phyloP scores from a whole-genome alignment of 2,797 vertebrate species.

The Pseudochaenichthys georgianus region DNA sequence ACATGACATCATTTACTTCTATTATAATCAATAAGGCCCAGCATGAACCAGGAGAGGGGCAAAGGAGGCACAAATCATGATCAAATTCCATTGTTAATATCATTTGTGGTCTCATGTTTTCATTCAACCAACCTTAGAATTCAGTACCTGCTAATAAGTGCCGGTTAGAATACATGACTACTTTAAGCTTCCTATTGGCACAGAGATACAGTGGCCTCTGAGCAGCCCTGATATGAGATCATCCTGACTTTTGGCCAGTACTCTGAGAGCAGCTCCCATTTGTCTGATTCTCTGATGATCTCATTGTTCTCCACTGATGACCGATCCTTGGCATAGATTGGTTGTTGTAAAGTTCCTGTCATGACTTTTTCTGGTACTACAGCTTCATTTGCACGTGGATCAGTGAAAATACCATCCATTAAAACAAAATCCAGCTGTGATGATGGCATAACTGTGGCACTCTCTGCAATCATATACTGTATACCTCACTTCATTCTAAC shows the following conservation, averaged over 20 bases:
- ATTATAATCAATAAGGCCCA: neutral
- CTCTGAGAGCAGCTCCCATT: slow-evolving; percentile 65
- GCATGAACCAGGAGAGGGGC: slow-evolving; percentile 7
- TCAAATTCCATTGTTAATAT: neutral
- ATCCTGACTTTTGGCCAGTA: slow-evolving; percentile 71
- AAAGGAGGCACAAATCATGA: neutral
- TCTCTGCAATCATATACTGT: slow-evolving; percentile 6
- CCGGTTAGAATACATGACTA: slow-evolving; percentile 25
- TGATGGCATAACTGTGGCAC: slow-evolving; percentile 6
- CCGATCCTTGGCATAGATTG: slow-evolving; percentile 63
- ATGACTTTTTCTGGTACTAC: slow-evolving; percentile 48
- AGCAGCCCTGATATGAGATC: slow-evolving; percentile 71
- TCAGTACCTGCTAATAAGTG: neutral
- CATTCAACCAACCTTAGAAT: neutral
- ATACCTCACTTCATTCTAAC: slow-evolving; percentile 5
- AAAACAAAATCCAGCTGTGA: slow-evolving; percentile 28
- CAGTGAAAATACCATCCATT: slow-evolving; percentile 34
- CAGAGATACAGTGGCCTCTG: slow-evolving; percentile 63
- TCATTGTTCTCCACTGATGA: slow-evolving; percentile 77
- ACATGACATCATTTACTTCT: neutral
- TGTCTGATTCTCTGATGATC: slow-evolving; percentile 74
- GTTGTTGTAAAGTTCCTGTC: slow-evolving; percentile 49
- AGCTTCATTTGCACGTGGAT: slow-evolving; percentile 49
- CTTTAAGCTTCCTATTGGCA: slow-evolving; percentile 46
- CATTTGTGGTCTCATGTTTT: neutral